phyloP scores from a whole-genome alignment of 2,113 vertebrate genomes.

The Oreochromis aureus region DNA sequence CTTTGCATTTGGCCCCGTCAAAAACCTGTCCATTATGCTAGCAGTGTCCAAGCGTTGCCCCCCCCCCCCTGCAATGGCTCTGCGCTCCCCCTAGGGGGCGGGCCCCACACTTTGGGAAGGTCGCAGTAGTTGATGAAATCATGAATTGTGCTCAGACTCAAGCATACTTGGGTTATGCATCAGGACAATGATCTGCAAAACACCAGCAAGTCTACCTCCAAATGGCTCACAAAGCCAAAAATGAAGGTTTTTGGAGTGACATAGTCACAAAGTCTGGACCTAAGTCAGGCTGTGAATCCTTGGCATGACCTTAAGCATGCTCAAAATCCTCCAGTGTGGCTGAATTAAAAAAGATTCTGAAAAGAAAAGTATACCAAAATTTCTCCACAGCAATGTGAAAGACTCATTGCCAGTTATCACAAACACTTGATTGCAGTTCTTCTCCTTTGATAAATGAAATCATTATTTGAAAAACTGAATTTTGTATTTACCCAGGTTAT shows the following conservation, averaged over 20 bases:
- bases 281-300: neutral
- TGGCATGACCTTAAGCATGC: neutral
- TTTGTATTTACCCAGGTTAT: neutral
- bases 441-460: neutral
- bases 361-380: neutral
- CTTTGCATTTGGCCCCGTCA: too few species aligned
- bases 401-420: neutral
- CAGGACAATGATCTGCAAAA: neutral
- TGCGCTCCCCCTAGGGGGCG: too few species aligned
- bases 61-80: too few species aligned
- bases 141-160: neutral
- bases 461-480: neutral
- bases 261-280: neutral
- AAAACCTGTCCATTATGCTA: too few species aligned
- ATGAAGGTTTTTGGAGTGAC: neutral
- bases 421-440: neutral
- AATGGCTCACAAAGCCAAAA: neutral
- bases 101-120: too few species aligned
- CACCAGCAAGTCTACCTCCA: neutral
- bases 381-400: neutral
- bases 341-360: neutral
- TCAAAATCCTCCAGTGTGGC: neutral
- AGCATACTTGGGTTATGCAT: neutral
- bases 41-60: too few species aligned
- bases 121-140: neutral